These are phyloP conservation scores for Microcebus lehilahytsara DNA, from an alignment of 2,113 vertebrate species.

Conservation along the genomic window DNA sequence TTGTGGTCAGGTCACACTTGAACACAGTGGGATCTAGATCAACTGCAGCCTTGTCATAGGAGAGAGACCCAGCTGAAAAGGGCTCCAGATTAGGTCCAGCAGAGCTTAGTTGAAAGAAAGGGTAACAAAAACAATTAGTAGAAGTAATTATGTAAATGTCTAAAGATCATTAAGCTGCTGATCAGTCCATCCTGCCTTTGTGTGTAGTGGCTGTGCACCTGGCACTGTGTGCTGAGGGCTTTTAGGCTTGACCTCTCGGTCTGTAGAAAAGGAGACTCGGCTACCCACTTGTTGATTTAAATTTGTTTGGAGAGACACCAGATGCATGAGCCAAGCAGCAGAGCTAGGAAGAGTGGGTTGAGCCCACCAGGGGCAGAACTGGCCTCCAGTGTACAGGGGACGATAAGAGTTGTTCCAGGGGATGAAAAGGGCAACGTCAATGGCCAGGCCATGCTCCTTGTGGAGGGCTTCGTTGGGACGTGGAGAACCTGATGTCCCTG, in stretches of 20 bases:
- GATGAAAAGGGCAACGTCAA: accelerated
- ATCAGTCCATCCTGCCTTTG: neutral
- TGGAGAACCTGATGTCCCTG: neutral
- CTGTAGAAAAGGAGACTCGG: accelerated
- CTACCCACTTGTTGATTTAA: neutral
- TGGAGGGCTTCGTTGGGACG: neutral
- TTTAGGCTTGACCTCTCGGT: neutral
- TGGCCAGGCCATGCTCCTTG: neutral
- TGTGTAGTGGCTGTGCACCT: neutral
- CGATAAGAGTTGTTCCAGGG: neutral
- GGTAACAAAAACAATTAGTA: neutral
- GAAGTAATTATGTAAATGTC: neutral
- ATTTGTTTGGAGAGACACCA: neutral
- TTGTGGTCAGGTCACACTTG: neutral
- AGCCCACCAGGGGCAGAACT: neutral
- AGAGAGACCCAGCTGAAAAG: neutral
- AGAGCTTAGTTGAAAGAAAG: neutral
- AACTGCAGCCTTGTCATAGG: no score
- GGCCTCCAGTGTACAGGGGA: neutral
- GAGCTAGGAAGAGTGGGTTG: neutral
- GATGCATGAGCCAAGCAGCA: neutral
- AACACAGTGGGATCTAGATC: neutral
- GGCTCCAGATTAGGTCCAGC: no score
- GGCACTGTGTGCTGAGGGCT: neutral
- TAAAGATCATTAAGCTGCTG: neutral